These are phyloP conservation scores for Gymnothorax javanicus DNA, from an alignment of 2,797 vertebrate genomes.

Conservation along the genomic window DNA sequence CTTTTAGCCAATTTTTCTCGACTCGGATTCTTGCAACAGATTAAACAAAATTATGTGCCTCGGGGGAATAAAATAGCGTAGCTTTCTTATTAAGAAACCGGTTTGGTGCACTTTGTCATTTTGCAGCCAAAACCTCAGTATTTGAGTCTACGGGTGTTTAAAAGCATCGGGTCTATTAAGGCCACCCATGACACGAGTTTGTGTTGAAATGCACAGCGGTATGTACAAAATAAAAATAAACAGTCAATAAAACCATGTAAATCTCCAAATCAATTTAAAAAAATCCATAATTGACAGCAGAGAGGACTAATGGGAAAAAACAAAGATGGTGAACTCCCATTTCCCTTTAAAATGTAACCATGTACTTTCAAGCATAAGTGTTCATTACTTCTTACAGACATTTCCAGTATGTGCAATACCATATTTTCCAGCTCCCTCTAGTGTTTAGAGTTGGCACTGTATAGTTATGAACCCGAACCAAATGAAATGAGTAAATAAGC, in stretches of 20 bases:
- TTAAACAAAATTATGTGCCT: neutral
- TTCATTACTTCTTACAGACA: slow-evolving; percentile 19
- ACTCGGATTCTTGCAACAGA: neutral
- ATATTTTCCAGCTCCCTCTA: slow-evolving; percentile 59
- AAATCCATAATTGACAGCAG: neutral
- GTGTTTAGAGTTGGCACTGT: slow-evolving; percentile 51
- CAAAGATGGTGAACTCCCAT: neutral
- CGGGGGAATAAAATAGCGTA: neutral
- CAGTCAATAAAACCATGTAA: neutral
- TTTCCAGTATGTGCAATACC: slow-evolving; percentile 10
- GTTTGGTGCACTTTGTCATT: neutral
- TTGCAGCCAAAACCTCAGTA: neutral
- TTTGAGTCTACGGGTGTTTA: neutral
- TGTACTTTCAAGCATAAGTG: neutral
- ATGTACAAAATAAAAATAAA: neutral
- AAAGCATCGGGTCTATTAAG: neutral
- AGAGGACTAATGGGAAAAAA: neutral
- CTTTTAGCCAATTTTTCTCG: neutral
- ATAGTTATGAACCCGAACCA: neutral
- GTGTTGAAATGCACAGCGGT: neutral
- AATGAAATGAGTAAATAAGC: neutral
- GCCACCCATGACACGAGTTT: neutral
- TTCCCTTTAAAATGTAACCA: neutral
- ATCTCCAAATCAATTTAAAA: neutral
- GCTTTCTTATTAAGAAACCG: neutral